These are phyloP conservation scores for Fistularia commersonii DNA, from an alignment of 2,797 vertebrate species.

Conservation along the genomic window DNA sequence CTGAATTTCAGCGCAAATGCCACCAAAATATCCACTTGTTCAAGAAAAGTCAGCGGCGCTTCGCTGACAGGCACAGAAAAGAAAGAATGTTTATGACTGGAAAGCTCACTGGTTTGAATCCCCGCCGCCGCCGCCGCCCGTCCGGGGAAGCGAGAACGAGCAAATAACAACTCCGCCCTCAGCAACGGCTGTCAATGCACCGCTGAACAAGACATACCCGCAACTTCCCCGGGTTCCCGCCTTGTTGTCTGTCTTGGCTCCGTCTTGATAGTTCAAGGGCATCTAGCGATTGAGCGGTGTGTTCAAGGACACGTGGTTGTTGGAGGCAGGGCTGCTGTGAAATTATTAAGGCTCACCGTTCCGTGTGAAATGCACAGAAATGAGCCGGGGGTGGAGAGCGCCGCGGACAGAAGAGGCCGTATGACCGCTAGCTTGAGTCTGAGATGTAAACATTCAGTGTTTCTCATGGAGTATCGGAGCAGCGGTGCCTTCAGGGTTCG, in stretches of 20 bases:
- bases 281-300: conserved; percentile 4
- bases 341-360: no score
- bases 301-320: conserved; percentile 8
- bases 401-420: no score
- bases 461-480: no score
- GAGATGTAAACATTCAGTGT: no score
- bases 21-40: conserved; percentile 10
- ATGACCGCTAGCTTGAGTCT: no score
- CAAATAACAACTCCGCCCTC: conserved; percentile 21
- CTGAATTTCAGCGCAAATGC: conserved; percentile 18
- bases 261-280: neutral
- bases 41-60: no score
- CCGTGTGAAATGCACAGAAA: no score
- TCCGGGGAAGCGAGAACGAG: conserved; percentile 11
- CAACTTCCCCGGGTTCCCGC: conserved; percentile 2
- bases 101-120: conserved; percentile 41
- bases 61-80: conserved; percentile 24
- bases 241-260: neutral
- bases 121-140: conserved; percentile 13
- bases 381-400: no score
- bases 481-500: no score
- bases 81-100: conserved; percentile 24
- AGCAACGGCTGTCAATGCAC: conserved; percentile 22
- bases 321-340: no score
- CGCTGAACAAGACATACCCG: conserved; percentile 16